phyloP scores from a whole-genome alignment of 2,888 invertebrate species.

The Dichetophora obliterata region DNA sequence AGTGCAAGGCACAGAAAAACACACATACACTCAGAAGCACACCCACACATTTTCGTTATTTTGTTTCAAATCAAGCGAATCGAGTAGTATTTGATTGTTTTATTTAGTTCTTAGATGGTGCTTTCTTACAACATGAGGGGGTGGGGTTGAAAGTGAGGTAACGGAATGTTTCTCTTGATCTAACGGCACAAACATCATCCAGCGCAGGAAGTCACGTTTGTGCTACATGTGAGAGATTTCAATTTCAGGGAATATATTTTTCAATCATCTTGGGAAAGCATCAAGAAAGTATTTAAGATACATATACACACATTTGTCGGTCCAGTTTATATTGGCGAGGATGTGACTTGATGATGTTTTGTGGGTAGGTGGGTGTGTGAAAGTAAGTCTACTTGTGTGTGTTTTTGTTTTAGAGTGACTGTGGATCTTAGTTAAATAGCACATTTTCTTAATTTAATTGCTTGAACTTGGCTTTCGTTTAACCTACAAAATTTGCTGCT shows the following conservation, averaged over 20 bases:
- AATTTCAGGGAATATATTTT: constrained; percentile 1
- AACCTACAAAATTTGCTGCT: too few species aligned
- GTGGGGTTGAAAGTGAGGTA: background rate
- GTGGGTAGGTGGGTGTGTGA: background rate
- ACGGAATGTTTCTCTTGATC: background rate
- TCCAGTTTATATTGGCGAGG: background rate
- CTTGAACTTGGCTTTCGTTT: too few species aligned
- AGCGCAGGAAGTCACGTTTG: constrained; percentile 9
- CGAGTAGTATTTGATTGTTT: constrained; percentile 1
- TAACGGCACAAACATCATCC: background rate
- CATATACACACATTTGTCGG: background rate
- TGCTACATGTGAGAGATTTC: constrained; percentile 4
- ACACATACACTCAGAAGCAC: background rate
- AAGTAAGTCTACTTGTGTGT: background rate
- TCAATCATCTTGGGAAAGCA: background rate
- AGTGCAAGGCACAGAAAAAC: background rate
- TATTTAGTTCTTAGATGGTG: background rate
- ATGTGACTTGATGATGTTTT: background rate
- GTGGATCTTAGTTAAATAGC: too few species aligned
- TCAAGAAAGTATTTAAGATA: background rate
- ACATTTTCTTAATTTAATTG: too few species aligned
- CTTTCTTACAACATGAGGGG: background rate
- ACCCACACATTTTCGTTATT: background rate
- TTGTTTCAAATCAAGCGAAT: background rate
- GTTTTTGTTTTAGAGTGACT: background rate